Evolutionary conservation across 2,113 vertebrate species (phyloP), one percentile per base, ranked within the genome.

Genomic region (Proterorhinus semilunaris): DNA sequence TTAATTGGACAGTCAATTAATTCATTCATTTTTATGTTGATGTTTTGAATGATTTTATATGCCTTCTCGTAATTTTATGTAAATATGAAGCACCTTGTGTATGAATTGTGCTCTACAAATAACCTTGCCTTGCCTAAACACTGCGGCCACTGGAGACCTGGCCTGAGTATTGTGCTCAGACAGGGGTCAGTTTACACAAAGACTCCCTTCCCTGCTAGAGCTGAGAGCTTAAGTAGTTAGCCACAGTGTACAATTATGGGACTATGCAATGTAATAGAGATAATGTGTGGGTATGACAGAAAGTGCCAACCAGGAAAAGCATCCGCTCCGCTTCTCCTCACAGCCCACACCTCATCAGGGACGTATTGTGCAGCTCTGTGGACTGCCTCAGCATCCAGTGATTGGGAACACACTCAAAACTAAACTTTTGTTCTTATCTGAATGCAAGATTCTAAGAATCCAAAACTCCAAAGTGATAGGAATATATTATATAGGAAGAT

Each of bases 291-390:
- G 21, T 58, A 42, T 42, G 55, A 42, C 10, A 58, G 21, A 58
- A 27, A 87, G 71, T 67, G 75, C 54, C 72, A 71, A 59, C 70
- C 73, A 83, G 79, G 86, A 88, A 85, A 81, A 66, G 69, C 80
- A 87, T 85, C 82, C 83, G 82, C 79, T 83, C 71, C 50, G 76
- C 69, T 85, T 69, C 87, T 83, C 83, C 83, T 69, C 50, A 72
- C 65, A 72, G 72, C 79, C 75, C 71, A 59, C 66, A 73, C 70
- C 51, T 83, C 80, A 86, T 81, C 74, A 70, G 75, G 78, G 82
- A 82, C 59, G 13, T 64, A 82, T 76, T 86, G 86, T 81, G 53
- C 59, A 74, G 62, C 75, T 76, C 21, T 75, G 64, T 10, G 62
- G 44, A 55, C 80, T 52, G 77, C 76, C 49, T 44, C 65, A 51